Evolutionary conservation across 2,797 vertebrate species (phyloP).

Genomic region (Enteromius mattozi): DNA sequence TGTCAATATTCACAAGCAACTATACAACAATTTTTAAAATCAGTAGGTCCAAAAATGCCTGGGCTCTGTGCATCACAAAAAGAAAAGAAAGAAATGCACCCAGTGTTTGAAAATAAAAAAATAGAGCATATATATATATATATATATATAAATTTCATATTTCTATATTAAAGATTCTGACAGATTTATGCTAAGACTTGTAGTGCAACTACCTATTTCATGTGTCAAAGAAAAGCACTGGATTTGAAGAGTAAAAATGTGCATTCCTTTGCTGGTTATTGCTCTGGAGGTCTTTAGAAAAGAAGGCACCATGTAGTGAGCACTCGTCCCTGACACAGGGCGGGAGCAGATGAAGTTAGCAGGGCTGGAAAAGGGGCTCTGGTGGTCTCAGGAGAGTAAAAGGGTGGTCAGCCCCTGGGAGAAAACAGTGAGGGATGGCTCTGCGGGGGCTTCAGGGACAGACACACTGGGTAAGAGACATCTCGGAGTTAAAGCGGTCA

Average conservation of each 20-base stretch:
- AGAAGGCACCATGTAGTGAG: constrained; percentile 68
- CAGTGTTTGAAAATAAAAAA: constrained; percentile 84
- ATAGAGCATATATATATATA: constrained; percentile 66
- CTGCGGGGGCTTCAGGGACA: constrained; percentile 76
- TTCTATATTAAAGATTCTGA: constrained; percentile 65
- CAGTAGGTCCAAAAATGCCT: constrained; percentile 84
- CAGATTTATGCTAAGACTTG: constrained; percentile 69
- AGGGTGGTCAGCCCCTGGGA: constrained; percentile 70
- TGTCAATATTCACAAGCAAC: constrained; percentile 90
- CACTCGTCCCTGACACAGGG: constrained; percentile 72
- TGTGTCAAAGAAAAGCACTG: constrained; percentile 70
- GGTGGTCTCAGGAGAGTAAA: constrained; percentile 52
- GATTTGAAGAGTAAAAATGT: constrained; percentile 62
- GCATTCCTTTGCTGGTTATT: constrained; percentile 79
- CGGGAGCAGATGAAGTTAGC: constrained; percentile 49
- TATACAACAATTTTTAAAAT: constrained; percentile 82
- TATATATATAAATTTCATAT: constrained; percentile 65
- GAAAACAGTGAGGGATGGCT: constrained; percentile 37
- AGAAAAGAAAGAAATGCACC: constrained; percentile 80
- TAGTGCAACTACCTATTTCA: constrained; percentile 85
- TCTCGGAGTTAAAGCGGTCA: constrained; percentile 83
- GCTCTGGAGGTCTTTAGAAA: constrained; percentile 76
- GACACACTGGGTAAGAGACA: constrained; percentile 84
- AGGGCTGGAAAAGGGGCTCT: constrained; percentile 23
- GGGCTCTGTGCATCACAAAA: constrained; percentile 77